Evolutionary conservation across 2,113 vertebrate genomes (phyloP).

Genomic region (Gorsachius goisagi): DNA sequence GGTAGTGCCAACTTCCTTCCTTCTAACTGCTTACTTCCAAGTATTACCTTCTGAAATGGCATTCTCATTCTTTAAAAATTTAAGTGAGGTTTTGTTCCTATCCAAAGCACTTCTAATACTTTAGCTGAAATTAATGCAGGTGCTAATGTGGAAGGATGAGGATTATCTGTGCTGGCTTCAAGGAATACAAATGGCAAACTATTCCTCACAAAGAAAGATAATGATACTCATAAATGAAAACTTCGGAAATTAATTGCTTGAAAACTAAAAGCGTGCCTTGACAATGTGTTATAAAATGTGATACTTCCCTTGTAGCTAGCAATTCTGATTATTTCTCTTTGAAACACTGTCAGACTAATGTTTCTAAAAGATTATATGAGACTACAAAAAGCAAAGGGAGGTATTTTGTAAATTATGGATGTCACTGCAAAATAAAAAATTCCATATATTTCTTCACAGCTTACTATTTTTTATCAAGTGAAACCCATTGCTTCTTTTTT

Average conservation of each 20-base stretch:
- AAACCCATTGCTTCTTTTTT: neutral
- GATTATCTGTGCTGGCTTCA: neutral
- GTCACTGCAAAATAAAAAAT: neutral
- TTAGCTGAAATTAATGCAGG: neutral
- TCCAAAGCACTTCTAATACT: neutral
- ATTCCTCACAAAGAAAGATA: neutral
- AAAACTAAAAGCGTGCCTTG: neutral
- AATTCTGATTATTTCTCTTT: slow-evolving; percentile 4
- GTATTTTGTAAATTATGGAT: neutral
- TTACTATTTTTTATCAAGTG: neutral
- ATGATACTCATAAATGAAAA: neutral
- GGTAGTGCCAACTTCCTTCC: neutral
- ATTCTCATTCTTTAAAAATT: neutral
- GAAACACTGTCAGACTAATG: neutral
- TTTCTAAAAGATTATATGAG: neutral
- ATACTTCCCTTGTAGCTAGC: neutral
- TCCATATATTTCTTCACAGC: neutral
- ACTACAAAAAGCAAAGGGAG: neutral
- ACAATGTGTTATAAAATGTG: neutral
- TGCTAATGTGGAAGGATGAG: neutral
- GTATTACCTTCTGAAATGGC: neutral
- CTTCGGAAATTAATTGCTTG: slow-evolving; percentile 13
- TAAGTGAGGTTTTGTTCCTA: neutral
- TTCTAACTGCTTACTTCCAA: neutral
- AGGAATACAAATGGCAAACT: neutral